Base-by-base conservation (phyloP, 2,113 vertebrate genomes). In the Serinus canaria region DNA sequence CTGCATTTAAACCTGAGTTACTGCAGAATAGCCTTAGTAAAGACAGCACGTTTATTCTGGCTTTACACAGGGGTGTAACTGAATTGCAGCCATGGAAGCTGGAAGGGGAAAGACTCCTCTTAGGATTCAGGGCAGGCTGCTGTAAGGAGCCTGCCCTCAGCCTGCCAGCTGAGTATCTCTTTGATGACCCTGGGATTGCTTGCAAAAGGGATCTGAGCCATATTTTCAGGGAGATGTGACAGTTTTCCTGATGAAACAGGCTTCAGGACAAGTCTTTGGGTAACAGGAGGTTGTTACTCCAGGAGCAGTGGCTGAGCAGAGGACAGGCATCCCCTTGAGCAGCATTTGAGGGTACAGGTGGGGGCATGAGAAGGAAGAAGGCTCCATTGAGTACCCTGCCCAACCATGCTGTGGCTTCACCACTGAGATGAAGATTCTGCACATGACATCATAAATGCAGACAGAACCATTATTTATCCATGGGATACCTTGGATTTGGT, bases 241-340 rank as follows among this genome's bases (percentile, higher is more conserved):
- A 30, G 17, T 50, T 84, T 72, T 17, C 55, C 49, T 55, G 31
- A 15, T 21, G 14, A n/a, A 55, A 68, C 0, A 0, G 72, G 44
- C 41, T 60, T 86, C 3, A 1, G 0, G 0, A 28, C 4, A 9
- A 31, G 6, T 33, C 20, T 37, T 59, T 7, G n/a, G 47, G 5
- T 59, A 20, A 31, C 1, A 9, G 39, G 72, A 86, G 39, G 49
- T 14, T 46, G 56, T 63, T 27, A 9, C 39, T 55, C 49, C 1
- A 2, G 15, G 47, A 8, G 0, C 1, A 5, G 31, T 41, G 81
- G 72, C 63, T 2, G 1, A 28, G n/a, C 4, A 9, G 33, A 86
- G 62, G 30, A 55, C 0, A 20, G 25, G 19, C 31, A 7, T 74
- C 5, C 5, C 78, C 31, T 7, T 55, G 50, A 67, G 66, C 66